Percentiles rank a stretch among this genome's conserved stretches.
phyloP scores from a whole-genome alignment of 2,797 vertebrate species.

The Pampus argenteus region DNA sequence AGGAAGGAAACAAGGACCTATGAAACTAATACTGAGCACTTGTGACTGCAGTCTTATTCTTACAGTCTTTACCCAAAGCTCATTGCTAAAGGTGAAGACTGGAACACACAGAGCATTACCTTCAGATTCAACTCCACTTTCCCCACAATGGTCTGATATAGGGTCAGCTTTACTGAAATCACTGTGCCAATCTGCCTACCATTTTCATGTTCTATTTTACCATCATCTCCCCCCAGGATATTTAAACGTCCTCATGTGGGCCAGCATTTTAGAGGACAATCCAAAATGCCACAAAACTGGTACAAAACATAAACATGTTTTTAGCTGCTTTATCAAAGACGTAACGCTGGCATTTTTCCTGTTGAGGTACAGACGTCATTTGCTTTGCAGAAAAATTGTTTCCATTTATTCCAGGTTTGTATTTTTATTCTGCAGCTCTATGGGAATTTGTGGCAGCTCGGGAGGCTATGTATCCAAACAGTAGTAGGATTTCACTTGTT shows the following conservation, averaged over 20 bases:
- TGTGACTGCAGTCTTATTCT: conserved; percentile 12
- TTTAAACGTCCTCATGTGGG: background rate
- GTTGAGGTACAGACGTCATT: background rate
- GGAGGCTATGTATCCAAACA: too few relatives aligned
- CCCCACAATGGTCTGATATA: background rate
- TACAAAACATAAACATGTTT: background rate
- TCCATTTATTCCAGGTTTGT: background rate
- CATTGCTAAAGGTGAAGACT: background rate
- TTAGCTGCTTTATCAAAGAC: background rate
- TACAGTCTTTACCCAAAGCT: conserved; percentile 4
- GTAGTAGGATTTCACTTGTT: too few relatives aligned
- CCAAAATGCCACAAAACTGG: background rate
- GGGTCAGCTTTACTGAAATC: conserved; percentile 7
- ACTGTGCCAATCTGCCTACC: conserved; percentile 1
- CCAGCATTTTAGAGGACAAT: background rate
- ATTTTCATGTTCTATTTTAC: conserved; percentile 4
- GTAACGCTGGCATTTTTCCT: background rate
- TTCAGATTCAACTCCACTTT: background rate
- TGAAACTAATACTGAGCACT: background rate
- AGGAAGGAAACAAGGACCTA: background rate
- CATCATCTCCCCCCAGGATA: background rate
- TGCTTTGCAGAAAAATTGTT: too few relatives aligned
- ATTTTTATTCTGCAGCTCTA: background rate
- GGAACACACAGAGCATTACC: background rate
- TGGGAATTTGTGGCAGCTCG: background rate